Percentiles rank a stretch among this genome's conserved stretches.
These are phyloP conservation scores for Galeopterus variegatus DNA, from an alignment of 2,113 vertebrate genomes.

Conservation along the genomic window DNA sequence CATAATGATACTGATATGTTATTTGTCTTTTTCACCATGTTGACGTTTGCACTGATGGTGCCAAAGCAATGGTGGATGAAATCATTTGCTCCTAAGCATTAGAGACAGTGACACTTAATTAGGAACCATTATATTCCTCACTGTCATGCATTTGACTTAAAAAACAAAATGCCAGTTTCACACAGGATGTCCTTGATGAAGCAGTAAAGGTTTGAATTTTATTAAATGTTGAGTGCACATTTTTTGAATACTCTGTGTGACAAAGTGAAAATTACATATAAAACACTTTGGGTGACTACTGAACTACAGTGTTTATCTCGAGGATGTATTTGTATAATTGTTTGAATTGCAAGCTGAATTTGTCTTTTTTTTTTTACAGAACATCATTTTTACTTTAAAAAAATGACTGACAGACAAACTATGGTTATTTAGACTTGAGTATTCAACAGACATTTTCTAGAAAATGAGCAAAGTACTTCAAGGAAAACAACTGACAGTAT, in stretches of 20 bases:
- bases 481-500: not conserved
- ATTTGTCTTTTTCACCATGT: not conserved
- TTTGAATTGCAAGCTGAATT: not conserved
- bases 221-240: not conserved
- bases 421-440: not conserved
- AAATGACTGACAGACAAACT: not conserved
- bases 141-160: not conserved
- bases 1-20: not conserved
- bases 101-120: not conserved
- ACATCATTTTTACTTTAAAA: constrained; percentile 35
- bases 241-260: not conserved
- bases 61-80: not conserved
- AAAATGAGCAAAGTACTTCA: not conserved
- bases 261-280: not conserved
- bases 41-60: not conserved
- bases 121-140: not conserved
- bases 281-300: not conserved
- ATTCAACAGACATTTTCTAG: not conserved
- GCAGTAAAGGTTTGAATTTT: not conserved
- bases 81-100: not conserved
- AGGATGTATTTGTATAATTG: not conserved
- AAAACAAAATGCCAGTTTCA: not conserved
- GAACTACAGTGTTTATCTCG: not conserved
- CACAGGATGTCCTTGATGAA: not conserved
- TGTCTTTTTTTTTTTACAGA: not conserved